phyloP scores from a whole-genome alignment of 2,888 invertebrate species.

The Sphinx pinastri region DNA sequence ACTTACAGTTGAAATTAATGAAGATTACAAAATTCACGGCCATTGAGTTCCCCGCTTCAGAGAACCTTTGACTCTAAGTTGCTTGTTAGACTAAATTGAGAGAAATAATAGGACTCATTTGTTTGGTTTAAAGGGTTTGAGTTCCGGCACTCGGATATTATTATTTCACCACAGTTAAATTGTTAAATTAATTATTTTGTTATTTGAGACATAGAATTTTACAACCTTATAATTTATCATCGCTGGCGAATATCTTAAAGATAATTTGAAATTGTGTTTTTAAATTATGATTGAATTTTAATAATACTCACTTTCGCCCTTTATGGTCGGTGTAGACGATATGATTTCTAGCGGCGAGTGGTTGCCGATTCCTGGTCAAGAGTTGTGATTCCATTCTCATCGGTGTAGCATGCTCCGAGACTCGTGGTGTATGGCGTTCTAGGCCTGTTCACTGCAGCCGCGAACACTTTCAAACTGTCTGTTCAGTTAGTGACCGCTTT shows the following conservation, averaged over 20 bases:
- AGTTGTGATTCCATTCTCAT: constrained; percentile 71
- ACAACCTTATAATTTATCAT: not conserved
- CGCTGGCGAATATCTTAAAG: too few species aligned
- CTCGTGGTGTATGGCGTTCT: constrained; percentile 20
- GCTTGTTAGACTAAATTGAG: constrained; percentile 83
- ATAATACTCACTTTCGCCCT: constrained; percentile 77
- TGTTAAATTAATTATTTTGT: constrained; percentile 25
- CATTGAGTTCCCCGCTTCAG: constrained; percentile 79
- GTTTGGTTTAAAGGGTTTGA: constrained; percentile 76
- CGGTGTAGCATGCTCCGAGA: constrained; percentile 26
- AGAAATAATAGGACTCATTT: constrained; percentile 82
- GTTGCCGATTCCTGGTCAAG: constrained; percentile 62
- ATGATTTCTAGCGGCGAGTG: constrained; percentile 76
- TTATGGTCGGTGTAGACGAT: constrained; percentile 82
- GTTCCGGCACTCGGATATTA: constrained; percentile 58
- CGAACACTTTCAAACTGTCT: constrained; percentile 64
- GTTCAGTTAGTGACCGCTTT: constrained; percentile 61
- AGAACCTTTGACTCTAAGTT: constrained; percentile 80
- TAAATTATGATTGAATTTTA: constrained; percentile 8
- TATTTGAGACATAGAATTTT: constrained; percentile 5
- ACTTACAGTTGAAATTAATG: constrained; percentile 80
- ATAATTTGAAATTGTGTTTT: not conserved
- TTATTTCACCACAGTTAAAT: constrained; percentile 60
- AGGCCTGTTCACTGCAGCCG: constrained; percentile 40
- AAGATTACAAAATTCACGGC: constrained; percentile 83